Percentiles rank a stretch among this genome's conserved stretches.
These are phyloP conservation scores for Ictidomys tridecemlineatus DNA, from an alignment of 2,113 vertebrate genomes.

Conservation along the genomic window DNA sequence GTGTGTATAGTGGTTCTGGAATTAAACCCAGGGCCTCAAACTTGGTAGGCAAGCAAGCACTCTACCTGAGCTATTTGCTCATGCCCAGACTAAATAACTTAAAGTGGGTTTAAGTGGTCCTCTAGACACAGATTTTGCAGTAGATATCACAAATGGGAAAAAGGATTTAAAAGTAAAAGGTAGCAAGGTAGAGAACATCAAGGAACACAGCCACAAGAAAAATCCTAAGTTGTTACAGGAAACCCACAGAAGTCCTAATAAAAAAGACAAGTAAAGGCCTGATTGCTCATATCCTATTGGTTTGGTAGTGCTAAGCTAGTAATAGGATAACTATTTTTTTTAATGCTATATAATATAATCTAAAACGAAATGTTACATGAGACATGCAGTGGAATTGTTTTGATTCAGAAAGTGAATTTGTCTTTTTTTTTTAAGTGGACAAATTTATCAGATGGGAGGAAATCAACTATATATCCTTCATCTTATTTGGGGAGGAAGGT, in stretches of 20 bases:
- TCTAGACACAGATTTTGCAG: neutral
- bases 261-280: conserved; percentile 6
- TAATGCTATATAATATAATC: neutral
- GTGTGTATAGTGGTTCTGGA: neutral
- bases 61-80: neutral
- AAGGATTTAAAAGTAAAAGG: neutral
- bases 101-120: neutral
- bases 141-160: neutral
- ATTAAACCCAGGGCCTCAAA: neutral
- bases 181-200: neutral
- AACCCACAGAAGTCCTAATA: neutral
- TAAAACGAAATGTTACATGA: conserved; percentile 15
- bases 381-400: neutral
- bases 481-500: conserved; percentile 9
- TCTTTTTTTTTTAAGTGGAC: neutral
- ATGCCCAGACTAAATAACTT: neutral
- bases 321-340: neutral
- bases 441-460: neutral
- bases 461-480: neutral
- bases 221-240: neutral
- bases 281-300: neutral
- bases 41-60: neutral
- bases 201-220: neutral
- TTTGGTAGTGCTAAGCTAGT: neutral
- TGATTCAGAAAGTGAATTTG: neutral